Conservation (phyloP, 1,140 invertebrate genomes). For the Liolophura sinensis region DNA sequence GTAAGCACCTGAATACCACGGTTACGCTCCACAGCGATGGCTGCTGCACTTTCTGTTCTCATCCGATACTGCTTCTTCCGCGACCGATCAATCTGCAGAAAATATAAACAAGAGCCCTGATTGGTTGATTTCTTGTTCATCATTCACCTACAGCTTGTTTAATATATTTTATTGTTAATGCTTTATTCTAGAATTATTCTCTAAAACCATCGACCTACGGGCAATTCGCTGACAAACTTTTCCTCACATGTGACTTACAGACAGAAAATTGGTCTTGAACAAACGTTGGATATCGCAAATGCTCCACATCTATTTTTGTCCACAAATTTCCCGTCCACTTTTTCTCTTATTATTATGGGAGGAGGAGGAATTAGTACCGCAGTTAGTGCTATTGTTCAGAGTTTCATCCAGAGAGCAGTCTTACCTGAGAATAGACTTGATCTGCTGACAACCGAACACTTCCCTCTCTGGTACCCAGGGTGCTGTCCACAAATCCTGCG, state of each 20-base stretch:
- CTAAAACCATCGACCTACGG: background rate
- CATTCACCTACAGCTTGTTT: background rate
- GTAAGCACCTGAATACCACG: background rate
- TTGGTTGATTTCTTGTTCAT: background rate
- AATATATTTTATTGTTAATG: background rate
- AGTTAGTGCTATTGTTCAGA: background rate
- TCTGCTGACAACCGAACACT: conserved; percentile 16
- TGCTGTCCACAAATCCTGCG: too few relatives aligned
- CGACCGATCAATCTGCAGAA: background rate
- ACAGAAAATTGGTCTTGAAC: conserved; percentile 12
- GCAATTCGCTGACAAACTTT: conserved; percentile 9
- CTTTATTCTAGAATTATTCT: background rate
- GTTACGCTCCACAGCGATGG: conserved; percentile 39
- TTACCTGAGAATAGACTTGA: conserved; percentile 24
- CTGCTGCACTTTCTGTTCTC: conserved; percentile 40
- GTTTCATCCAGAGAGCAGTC: background rate
- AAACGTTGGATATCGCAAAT: background rate
- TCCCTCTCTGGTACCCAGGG: conserved; percentile 2
- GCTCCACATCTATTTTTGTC: background rate
- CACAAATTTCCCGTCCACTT: background rate
- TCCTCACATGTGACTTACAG: background rate
- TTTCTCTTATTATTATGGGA: background rate
- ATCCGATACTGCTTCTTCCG: conserved; percentile 26
- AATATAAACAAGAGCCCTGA: background rate
- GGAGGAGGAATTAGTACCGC: background rate